Evolutionary conservation across 1,140 invertebrate species (phyloP).

Genomic region (Aphaenogaster rudis): DNA sequence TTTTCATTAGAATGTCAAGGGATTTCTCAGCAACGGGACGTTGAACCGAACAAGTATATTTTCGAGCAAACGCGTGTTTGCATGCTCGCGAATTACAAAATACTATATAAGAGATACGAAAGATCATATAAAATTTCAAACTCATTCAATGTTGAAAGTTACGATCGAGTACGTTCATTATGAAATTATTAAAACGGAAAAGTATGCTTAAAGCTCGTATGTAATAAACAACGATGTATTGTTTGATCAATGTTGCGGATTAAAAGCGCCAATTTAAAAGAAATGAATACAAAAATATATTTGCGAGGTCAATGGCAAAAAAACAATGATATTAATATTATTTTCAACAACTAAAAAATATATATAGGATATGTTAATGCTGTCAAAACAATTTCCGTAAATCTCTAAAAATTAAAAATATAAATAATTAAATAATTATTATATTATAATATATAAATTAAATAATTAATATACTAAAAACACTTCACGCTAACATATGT

Average conservation of each 20-base stretch:
- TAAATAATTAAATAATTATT: neutral
- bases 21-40: slow-evolving; percentile 39
- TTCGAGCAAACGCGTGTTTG: neutral
- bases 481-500: neutral
- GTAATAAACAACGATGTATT: slow-evolving; percentile 1
- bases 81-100: neutral
- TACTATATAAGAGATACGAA: neutral
- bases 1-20: slow-evolving; percentile 32
- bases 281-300: slow-evolving; percentile 3
- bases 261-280: neutral
- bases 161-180: neutral
- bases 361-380: neutral
- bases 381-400: neutral
- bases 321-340: neutral
- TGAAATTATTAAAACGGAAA: slow-evolving; percentile 17
- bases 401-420: neutral
- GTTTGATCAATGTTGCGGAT: neutral
- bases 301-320: neutral
- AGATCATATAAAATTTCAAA: neutral
- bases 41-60: neutral
- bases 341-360: too few relatives aligned
- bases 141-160: neutral
- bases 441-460: neutral
- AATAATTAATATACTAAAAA: neutral
- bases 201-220: neutral